phyloP scores from a whole-genome alignment of 2,888 invertebrate species.

The Beris chalybata region DNA sequence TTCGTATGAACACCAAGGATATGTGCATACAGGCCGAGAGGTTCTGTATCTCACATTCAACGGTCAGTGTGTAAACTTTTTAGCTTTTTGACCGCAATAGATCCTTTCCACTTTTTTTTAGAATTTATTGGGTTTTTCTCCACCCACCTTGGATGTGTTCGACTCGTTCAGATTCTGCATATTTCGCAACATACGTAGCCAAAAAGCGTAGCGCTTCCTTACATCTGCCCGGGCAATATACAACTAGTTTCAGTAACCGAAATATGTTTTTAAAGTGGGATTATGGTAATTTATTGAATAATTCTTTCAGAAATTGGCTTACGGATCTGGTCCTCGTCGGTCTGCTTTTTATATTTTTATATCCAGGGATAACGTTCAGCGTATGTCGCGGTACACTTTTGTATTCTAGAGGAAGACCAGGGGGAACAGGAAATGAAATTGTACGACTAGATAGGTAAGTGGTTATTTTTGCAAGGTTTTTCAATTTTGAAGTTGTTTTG shows the following conservation, averaged over 20 bases:
- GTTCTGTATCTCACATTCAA: constrained; percentile 18
- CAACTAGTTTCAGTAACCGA: constrained; percentile 31
- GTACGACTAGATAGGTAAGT: too few relatives aligned
- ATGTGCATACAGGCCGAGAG: not conserved
- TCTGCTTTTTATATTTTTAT: constrained; percentile 32
- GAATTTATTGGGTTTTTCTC: constrained; percentile 22
- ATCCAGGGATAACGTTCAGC: not conserved
- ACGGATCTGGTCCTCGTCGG: constrained; percentile 34
- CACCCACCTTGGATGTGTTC: not conserved
- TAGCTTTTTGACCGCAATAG: constrained; percentile 14
- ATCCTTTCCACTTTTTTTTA: constrained; percentile 26
- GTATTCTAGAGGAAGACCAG: too few relatives aligned
- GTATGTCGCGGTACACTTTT: constrained; percentile 1
- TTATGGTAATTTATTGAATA: constrained; percentile 40
- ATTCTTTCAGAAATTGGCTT: constrained; percentile 37
- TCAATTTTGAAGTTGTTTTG: too few relatives aligned
- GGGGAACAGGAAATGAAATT: too few relatives aligned
- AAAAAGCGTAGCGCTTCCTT: constrained; percentile 11
- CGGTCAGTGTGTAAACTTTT: constrained; percentile 27
- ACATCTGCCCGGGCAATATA: constrained; percentile 25
- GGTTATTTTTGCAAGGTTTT: too few relatives aligned
- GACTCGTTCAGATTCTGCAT: constrained; percentile 27
- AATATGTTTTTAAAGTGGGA: constrained; percentile 39
- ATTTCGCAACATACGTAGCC: constrained; percentile 24
- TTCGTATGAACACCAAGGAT: too few relatives aligned